Conservation (phyloP, 2,113 vertebrate species). For the Calyptommatus sinebrachiatus region DNA sequence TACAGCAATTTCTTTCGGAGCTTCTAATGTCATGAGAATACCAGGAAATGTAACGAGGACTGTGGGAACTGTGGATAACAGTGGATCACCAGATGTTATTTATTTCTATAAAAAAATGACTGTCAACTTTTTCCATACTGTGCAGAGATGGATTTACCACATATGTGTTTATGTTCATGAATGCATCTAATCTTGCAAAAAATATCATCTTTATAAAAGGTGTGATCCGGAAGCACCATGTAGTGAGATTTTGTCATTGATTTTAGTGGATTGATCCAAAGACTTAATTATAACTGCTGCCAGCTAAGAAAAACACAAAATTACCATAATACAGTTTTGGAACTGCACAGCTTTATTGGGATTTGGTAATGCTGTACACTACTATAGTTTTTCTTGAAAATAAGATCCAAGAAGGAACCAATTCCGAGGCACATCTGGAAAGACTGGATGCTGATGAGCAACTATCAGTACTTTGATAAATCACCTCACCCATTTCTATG, state of each 20-base stretch:
- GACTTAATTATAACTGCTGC: not conserved
- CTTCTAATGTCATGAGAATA: too few species aligned
- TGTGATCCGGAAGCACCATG: not conserved
- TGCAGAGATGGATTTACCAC: not conserved
- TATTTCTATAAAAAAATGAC: not conserved
- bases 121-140: not conserved
- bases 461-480: too few species aligned
- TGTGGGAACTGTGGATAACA: not conserved
- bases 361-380: not conserved
- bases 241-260: not conserved
- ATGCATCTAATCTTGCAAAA: not conserved
- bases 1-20: too few species aligned
- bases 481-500: too few species aligned
- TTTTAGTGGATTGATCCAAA: not conserved
- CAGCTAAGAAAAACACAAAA: not conserved
- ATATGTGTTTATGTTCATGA: not conserved
- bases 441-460: too few species aligned
- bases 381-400: not conserved
- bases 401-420: too few species aligned
- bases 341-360: not conserved
- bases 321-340: not conserved
- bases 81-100: not conserved
- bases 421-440: not conserved
- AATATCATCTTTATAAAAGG: not conserved
- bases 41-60: too few species aligned